Conservation (phyloP, 2,797 vertebrate species). For the Sebastes matsubarae region DNA sequence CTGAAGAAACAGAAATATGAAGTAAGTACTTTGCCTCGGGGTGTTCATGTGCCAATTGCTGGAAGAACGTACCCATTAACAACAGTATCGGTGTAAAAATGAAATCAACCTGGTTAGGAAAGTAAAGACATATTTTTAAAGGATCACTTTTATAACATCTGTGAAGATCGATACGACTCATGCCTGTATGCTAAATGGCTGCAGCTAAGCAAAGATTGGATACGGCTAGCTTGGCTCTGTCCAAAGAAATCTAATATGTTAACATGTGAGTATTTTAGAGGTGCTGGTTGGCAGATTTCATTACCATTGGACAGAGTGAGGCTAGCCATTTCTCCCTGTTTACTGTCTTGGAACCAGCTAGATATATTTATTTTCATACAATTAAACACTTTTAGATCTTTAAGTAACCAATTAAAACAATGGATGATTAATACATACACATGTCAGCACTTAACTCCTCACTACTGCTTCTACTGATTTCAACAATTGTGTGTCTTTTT, state of each 20-base stretch:
- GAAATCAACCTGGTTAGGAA: not conserved
- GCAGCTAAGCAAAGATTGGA: not conserved
- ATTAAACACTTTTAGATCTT: not conserved
- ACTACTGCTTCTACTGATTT: not conserved
- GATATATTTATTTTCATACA: too few relatives aligned
- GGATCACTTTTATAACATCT: not conserved
- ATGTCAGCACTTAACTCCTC: not conserved
- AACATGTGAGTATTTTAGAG: not conserved
- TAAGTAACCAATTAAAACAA: not conserved
- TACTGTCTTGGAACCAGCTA: too few relatives aligned
- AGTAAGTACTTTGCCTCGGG: conserved; percentile 62
- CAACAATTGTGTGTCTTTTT: not conserved
- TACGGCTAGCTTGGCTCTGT: too few relatives aligned
- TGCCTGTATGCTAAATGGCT: not conserved
- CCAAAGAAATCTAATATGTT: not conserved
- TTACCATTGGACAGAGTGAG: too few relatives aligned
- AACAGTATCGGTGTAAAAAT: not conserved
- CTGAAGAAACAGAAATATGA: conserved; percentile 85
- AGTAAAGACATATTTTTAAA: not conserved
- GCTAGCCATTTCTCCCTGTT: too few relatives aligned
- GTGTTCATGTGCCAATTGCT: not conserved
- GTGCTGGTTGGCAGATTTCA: not conserved
- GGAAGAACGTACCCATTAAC: not conserved
- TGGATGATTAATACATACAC: not conserved
- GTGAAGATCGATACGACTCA: not conserved